Evolutionary conservation across 2,113 vertebrate genomes (phyloP).

Genomic region (Callopanchax toddi): DNA sequence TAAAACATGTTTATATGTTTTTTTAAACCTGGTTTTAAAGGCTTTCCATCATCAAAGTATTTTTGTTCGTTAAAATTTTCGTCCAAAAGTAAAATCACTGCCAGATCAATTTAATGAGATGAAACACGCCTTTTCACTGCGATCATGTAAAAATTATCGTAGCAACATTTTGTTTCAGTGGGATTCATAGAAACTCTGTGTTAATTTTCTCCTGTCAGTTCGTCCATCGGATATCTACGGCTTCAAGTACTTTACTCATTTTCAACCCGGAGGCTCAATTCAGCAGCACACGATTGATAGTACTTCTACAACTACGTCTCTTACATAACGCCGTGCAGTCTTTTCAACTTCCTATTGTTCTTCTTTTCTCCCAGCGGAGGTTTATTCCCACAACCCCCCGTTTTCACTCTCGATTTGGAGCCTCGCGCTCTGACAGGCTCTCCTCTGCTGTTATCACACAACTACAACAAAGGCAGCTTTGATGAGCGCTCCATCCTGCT

Average conservation of each 20-base stretch:
- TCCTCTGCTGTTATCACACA: constrained; percentile 15
- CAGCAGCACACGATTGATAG: constrained; percentile 24
- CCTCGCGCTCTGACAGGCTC: not conserved
- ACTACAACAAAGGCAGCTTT: constrained; percentile 35
- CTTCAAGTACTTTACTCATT: constrained; percentile 4
- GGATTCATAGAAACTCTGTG: no score
- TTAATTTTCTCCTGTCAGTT: no score
- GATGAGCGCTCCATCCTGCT: constrained; percentile 10
- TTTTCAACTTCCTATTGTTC: constrained; percentile 17
- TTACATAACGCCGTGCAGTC: constrained; percentile 36
- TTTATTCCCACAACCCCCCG: constrained; percentile 37
- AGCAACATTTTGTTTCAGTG: no score
- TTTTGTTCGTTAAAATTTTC: no score
- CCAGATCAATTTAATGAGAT: no score
- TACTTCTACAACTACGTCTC: constrained; percentile 8
- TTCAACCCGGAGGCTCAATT: constrained; percentile 29
- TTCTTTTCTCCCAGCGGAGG: constrained; percentile 34
- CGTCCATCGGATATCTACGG: not conserved
- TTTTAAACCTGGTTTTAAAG: no score
- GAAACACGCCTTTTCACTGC: no score
- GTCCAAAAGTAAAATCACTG: no score
- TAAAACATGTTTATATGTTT: no score
- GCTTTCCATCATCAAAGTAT: no score
- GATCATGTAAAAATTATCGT: no score
- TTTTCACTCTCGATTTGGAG: constrained; percentile 13